Evolutionary conservation across 2,888 invertebrate species (phyloP).

Genomic region (Nineta flava): DNA sequence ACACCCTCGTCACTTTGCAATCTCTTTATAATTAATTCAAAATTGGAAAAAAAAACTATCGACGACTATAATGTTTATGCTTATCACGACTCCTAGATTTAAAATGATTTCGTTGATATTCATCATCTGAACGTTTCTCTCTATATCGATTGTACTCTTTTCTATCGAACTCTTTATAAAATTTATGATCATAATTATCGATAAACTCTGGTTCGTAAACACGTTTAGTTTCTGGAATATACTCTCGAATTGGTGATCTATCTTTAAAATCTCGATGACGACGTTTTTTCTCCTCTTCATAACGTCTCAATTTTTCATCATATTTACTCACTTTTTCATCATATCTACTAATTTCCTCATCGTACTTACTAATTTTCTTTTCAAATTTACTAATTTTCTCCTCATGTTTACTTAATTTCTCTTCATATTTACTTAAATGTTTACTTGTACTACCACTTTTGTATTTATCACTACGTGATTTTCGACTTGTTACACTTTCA

Average conservation of each 20-base stretch:
- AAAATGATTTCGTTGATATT: neutral
- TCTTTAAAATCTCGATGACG: neutral
- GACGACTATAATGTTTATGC: neutral
- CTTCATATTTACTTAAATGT: neutral
- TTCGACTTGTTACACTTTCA: neutral
- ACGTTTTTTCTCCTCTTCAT: neutral
- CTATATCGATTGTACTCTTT: neutral
- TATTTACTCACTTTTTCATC: constrained; percentile 1
- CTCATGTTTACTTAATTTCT: neutral
- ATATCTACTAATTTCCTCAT: neutral
- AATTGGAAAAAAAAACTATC: neutral
- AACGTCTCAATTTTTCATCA: neutral
- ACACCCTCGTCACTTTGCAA: too few relatives aligned
- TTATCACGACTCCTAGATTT: constrained; percentile 1
- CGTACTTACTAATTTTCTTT: neutral
- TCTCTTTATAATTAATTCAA: too few relatives aligned
- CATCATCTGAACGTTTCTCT: neutral
- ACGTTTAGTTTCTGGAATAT: neutral
- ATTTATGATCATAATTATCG: neutral
- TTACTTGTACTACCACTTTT: neutral
- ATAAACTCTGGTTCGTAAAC: neutral
- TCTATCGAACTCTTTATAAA: neutral
- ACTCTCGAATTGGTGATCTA: neutral
- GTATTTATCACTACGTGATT: neutral
- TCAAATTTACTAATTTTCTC: neutral